Conservation (phyloP, 2,888 invertebrate genomes). For the Tetragonula carbonaria region DNA sequence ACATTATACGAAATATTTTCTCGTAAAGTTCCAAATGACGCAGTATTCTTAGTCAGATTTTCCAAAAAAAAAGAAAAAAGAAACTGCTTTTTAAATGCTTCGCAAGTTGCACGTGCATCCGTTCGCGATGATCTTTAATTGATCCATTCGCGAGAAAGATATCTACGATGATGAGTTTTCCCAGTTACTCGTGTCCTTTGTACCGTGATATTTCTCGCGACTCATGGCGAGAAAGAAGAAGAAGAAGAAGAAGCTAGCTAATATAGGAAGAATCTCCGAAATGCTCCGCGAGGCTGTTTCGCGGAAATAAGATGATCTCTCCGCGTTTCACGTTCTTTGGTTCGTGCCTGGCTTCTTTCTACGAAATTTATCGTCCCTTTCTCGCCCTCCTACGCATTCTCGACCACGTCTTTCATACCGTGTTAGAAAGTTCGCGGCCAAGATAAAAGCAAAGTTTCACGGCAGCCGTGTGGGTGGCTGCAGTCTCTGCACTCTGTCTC, state of each 20-base stretch:
- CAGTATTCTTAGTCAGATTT: too few relatives aligned
- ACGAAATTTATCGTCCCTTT: slow-evolving; percentile 61
- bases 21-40: too few relatives aligned
- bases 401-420: not conserved
- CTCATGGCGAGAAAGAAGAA: not conserved
- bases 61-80: too few relatives aligned
- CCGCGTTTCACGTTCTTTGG: slow-evolving; percentile 53
- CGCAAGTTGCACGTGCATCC: not conserved
- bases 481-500: slow-evolving; percentile 57
- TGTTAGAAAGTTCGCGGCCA: slow-evolving; percentile 58
- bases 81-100: not conserved
- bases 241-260: slow-evolving; percentile 20
- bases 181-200: not conserved
- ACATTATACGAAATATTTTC: too few relatives aligned
- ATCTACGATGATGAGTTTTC: slow-evolving; percentile 10
- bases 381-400: slow-evolving; percentile 1
- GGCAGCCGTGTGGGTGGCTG: slow-evolving; percentile 44
- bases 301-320: slow-evolving; percentile 60
- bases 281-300: slow-evolving; percentile 35
- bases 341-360: slow-evolving; percentile 59
- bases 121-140: slow-evolving; percentile 8
- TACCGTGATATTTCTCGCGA: slow-evolving; percentile 31
- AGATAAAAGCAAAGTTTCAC: slow-evolving; percentile 73
- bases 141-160: slow-evolving; percentile 14
- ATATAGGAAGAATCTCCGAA: slow-evolving; percentile 37